Evolutionary conservation across 2,113 vertebrate genomes (phyloP), one percentile per base, ranked within the genome.

Genomic region (Alectura lathami): DNA sequence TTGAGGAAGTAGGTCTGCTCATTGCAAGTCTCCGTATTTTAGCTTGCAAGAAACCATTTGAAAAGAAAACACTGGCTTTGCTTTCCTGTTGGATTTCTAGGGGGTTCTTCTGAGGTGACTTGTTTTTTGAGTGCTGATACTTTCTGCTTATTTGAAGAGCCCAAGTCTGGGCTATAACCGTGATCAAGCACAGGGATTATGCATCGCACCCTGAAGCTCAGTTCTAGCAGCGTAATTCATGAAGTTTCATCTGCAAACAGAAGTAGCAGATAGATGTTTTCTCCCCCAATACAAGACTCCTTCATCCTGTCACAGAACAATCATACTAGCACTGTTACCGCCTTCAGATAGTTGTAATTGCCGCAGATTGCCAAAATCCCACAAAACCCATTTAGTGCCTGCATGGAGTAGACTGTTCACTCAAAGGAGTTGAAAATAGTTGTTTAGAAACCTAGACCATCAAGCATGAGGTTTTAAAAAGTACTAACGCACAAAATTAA

Each of bases 1-100:
- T 54, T 42, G 7, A 66, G 81, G 60, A 91, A 94, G 48, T 16
- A 75, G 51, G 5, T 78, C 76, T 90, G 47, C 34, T 82, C 59
- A 30, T 32, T 89, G 38, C 22, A 30, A 2, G 11, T 47, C 32
- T 60, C 79, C 80, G 50, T n/a, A 43, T 79, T 45, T 94, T 91
- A 73, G 27, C 53, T 77, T 86, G 51, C 56, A 51, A 23, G 38
- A 34, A 86, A 29, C 8, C 85, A 16, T 50, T 62, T 34, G 18
- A 26, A 9, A 0, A 2, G 1, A 13, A 62, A 18, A 29, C 5
- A 27, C 34, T 47, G 6, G 27, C 4, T 51, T 92, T 3, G 3
- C 34, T 34, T 74, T 74, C 29, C 12, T 85, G 86, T 60, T 62
- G 11, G 43, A 72, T 88, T 86, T 90, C 23, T 81, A 42, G 86